Conservation (phyloP, 2,113 vertebrate genomes). For the human (Homo sapiens) region DNA sequence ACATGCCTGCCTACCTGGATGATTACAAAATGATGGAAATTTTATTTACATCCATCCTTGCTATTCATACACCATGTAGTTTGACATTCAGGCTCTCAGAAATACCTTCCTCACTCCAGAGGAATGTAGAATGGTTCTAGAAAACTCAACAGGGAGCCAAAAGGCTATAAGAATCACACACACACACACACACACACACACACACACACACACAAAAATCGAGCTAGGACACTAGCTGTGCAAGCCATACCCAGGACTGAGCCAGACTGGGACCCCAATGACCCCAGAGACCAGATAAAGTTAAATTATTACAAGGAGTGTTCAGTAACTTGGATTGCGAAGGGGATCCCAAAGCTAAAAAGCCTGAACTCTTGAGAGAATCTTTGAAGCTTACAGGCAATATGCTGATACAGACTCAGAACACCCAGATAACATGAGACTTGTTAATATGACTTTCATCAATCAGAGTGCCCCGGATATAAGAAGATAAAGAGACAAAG, state of each 20-base stretch:
- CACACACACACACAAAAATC: neutral
- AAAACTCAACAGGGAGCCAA: neutral
- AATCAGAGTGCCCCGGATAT: neutral
- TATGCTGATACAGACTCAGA: neutral
- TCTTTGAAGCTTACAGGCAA: neutral
- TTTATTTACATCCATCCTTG: neutral
- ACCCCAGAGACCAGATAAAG: neutral
- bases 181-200: neutral
- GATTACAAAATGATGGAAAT: neutral
- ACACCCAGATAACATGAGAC: neutral
- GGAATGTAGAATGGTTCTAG: neutral
- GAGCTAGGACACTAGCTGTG: neutral
- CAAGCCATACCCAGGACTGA: neutral
- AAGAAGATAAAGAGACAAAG: neutral
- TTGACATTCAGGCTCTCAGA: neutral
- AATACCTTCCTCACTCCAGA: neutral
- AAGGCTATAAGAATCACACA: neutral
- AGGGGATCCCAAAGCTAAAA: neutral
- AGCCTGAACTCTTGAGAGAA: neutral
- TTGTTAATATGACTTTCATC: neutral
- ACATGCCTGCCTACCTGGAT: too few relatives aligned
- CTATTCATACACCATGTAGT: neutral
- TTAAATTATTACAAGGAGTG: neutral
- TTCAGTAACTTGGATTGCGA: neutral
- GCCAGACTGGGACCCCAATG: neutral